Evolutionary conservation across 2,888 invertebrate genomes (phyloP).

Genomic region (Eulithis prunata): DNA sequence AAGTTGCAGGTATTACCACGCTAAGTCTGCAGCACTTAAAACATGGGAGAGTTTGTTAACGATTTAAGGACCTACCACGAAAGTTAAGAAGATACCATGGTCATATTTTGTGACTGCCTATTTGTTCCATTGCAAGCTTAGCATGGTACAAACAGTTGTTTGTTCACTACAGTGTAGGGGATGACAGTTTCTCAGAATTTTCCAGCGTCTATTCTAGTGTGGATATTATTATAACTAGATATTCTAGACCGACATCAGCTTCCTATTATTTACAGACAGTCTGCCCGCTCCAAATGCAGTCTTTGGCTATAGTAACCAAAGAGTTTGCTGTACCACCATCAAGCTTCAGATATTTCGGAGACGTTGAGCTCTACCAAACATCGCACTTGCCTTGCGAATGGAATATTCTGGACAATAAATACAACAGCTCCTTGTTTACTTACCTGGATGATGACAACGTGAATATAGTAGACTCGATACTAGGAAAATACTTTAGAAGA

Average conservation of each 20-base stretch:
- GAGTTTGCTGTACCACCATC: slow-evolving; percentile 67
- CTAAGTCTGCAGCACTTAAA: too few species aligned
- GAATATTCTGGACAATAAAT: slow-evolving; percentile 79
- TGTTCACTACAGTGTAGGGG: too few species aligned
- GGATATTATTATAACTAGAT: too few species aligned
- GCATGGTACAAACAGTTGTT: too few species aligned
- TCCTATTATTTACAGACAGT: slow-evolving; percentile 65
- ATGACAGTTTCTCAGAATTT: too few species aligned
- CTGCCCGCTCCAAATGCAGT: slow-evolving; percentile 84
- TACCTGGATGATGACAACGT: slow-evolving; percentile 60
- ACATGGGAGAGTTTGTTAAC: too few species aligned
- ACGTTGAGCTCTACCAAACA: slow-evolving; percentile 77
- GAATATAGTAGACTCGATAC: slow-evolving; percentile 80
- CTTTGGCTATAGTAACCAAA: slow-evolving; percentile 74
- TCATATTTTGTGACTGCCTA: too few species aligned
- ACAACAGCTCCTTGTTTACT: slow-evolving; percentile 82
- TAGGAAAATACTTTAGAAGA: slow-evolving; percentile 83
- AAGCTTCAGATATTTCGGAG: slow-evolving; percentile 70
- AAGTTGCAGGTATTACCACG: slow-evolving; percentile 82
- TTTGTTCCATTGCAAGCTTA: too few species aligned
- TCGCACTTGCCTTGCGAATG: slow-evolving; percentile 75
- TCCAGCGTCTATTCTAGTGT: too few species aligned
- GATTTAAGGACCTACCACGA: too few species aligned
- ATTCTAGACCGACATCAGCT: neutral
- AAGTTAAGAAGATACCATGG: too few species aligned